Base-by-base conservation (phyloP, 2,797 vertebrate species). In the Crocidura indochinensis region DNA sequence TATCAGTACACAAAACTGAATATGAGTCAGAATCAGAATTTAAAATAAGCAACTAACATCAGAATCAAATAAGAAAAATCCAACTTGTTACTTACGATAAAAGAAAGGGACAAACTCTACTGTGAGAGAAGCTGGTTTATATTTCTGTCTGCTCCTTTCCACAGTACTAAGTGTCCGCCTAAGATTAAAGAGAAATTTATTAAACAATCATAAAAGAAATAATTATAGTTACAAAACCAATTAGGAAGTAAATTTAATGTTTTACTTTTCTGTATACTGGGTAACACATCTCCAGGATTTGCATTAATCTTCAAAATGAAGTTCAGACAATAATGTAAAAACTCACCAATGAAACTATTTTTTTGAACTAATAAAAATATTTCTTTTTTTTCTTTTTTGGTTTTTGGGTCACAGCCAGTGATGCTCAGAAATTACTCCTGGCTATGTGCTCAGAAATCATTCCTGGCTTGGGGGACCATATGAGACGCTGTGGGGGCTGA, bases 21-120 rank as follows among this genome's bases (percentile, higher is more conserved):
- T 44, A n/a, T 87, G 75, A 15, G 71, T 78, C 46, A 81, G 27
- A 80, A 92, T 73, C 2, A 85, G 67, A 84, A 62, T 26, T 56
- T 87, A 53, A 82, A 88, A 78, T 72, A 89, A 82, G 80, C n/a
- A 94, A 1, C 87, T 64, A 92, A 92, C 75, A 91, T 86, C 49
- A 87, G 64, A 93, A 79, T 85, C 60, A 93, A 87, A 84, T 27
- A 69, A 67, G 38, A 38, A 5, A 78, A 92, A 92, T 24, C 65
- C 29, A 53, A 46, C 31, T 38, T 22, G 26, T 88, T 96, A 99
- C 99, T 99, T 97, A 99, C 99, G 99, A 96, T 99, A 99, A 98
- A 99, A 99, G 97, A 99, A 99, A 93, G 99, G 99, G 91, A 99
- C 98, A 96, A 99, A 99, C 94, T 99, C 99, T 64, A 99, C 99